A percentile compares a stretch with the other conserved stretches of the same genome.
Conservation (phyloP, 1,140 invertebrate species). For the Psilanteris sp. region DNA sequence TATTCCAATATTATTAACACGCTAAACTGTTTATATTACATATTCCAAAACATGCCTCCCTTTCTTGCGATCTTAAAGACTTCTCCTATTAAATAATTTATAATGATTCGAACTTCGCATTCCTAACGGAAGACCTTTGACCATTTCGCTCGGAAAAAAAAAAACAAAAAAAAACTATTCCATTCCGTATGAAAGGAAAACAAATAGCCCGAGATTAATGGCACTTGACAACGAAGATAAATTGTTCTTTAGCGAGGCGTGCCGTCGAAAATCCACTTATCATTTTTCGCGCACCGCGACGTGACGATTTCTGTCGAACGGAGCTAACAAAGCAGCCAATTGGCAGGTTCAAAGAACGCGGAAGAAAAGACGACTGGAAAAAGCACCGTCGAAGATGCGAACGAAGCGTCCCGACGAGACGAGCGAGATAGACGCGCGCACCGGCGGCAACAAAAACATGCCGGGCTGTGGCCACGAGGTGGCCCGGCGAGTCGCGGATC, state of each 20-base stretch:
- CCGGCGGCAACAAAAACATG: constrained; percentile 10
- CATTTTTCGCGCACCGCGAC: constrained; percentile 9
- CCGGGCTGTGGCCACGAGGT: too few relatives aligned
- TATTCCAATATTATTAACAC: too few relatives aligned
- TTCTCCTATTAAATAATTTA: background rate
- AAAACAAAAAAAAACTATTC: background rate
- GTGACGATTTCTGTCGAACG: constrained; percentile 14
- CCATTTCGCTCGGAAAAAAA: background rate
- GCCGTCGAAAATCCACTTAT: constrained; percentile 9
- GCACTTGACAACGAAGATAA: background rate
- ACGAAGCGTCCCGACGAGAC: constrained; percentile 6
- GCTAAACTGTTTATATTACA: too few relatives aligned
- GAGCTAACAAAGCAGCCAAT: constrained; percentile 26
- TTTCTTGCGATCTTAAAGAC: too few relatives aligned
- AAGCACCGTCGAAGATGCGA: constrained; percentile 9
- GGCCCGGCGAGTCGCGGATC: too few relatives aligned
- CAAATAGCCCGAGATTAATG: background rate
- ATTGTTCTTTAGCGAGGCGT: constrained; percentile 2
- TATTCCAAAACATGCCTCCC: too few relatives aligned
- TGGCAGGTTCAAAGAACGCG: constrained; percentile 42
- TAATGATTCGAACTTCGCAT: background rate
- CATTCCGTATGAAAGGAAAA: background rate
- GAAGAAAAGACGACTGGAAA: constrained; percentile 26
- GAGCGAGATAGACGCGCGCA: constrained; percentile 27
- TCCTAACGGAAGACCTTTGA: background rate